Evolutionary conservation across 92 coral and sea anemone genomes (phyloP).

Genomic region (Palythoa grandis): DNA sequence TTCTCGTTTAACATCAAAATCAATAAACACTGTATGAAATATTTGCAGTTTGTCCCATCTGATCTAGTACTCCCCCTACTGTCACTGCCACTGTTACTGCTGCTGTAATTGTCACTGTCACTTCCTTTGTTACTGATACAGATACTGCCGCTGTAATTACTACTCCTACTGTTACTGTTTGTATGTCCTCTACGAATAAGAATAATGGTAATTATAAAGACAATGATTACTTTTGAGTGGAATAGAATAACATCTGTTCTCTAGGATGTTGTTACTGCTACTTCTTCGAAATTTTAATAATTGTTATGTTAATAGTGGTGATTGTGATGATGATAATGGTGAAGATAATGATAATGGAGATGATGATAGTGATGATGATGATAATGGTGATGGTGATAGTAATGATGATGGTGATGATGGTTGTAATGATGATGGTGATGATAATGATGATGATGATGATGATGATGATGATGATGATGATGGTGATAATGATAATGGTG

Average conservation of each 20-base stretch:
- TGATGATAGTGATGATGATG: too few relatives aligned
- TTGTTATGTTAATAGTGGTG: neutral
- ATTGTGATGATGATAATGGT: neutral
- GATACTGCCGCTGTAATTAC: too few relatives aligned
- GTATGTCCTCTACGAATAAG: neutral
- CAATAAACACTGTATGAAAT: too few relatives aligned
- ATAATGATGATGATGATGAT: neutral
- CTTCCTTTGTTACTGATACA: neutral
- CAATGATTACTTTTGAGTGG: neutral
- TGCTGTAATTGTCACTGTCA: neutral
- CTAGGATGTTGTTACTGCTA: too few relatives aligned
- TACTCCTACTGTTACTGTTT: neutral
- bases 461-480: too few relatives aligned
- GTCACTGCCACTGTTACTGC: neutral
- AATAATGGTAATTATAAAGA: neutral
- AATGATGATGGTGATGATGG: neutral
- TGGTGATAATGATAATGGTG: too few relatives aligned
- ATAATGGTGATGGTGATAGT: neutral
- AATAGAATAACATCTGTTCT: too few relatives aligned
- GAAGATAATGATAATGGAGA: neutral
- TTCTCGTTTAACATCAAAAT: too few relatives aligned
- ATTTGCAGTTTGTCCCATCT: too few relatives aligned
- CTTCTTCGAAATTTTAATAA: neutral
- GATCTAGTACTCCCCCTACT: neutral
- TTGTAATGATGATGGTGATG: neutral